Base-by-base conservation (phyloP, 1,140 invertebrate species). In the Apolygus lucorum region DNA sequence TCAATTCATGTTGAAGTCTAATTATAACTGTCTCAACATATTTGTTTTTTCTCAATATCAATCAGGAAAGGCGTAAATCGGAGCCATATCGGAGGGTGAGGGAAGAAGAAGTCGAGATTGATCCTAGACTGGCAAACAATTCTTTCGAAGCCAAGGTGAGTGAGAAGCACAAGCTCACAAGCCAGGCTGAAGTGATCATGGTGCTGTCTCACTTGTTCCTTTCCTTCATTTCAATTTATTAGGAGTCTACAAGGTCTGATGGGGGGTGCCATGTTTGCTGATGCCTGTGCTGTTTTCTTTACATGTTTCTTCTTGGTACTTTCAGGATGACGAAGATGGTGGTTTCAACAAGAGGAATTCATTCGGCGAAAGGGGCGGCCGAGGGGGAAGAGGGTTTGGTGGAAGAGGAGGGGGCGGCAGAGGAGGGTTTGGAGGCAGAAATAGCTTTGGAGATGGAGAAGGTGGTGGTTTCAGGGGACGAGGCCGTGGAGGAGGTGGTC, bases 61-160 rank as follows among this genome's bases (percentile, higher is more conserved):
- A n/a, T n/a, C n/a, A n/a, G n/a, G 49, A 74, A 54, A 70, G 70
- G 34, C 68, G 74, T 63, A 68, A 73, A 49, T 75, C 75, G 28
- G 75, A 75, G 63, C 93, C 93, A 73, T 97, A 93, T 78, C 83
- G 93, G 72, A 84, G 94, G 74, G 91, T 97, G 11, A 84, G 83
- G 69, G 85, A 87, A 25, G 91, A 95, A 73, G 85, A 88, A 59
- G 76, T 95, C 25, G 74, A 82, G 62, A 79, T 95, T 73, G 87
- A 92, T 80, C 84, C 86, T 72, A 82, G 87, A 77, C 83, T 96
- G 76, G 81, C 83, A 74, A 87, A 95, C 81, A 96, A 96, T 85
- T 95, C 93, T 71, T 96, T 96, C 82, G 90, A 94, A 78, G 92
- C 92, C 73, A 96, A 96, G 92, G 93, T 96, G 89, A 91, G 76